These are phyloP conservation scores for Spermophilus dauricus DNA, from an alignment of 2,113 vertebrate genomes.

Conservation along the genomic window DNA sequence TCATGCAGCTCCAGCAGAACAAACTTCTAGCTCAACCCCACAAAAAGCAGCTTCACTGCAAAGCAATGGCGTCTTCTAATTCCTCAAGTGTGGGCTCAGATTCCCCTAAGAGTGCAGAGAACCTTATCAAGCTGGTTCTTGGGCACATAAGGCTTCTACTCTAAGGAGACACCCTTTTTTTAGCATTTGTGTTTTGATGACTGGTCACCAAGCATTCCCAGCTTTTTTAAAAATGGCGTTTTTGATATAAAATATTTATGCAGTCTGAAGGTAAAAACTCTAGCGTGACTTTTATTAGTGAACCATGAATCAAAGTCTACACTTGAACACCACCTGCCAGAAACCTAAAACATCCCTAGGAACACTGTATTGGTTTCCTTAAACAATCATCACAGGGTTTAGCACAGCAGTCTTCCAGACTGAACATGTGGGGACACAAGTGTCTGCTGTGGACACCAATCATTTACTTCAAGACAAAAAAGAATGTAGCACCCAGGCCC, in stretches of 20 bases:
- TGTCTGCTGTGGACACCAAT: background rate
- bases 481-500: background rate
- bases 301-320: background rate
- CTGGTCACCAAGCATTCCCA: background rate
- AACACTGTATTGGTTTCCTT: background rate
- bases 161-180: background rate
- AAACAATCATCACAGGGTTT: slow-evolving; percentile 21
- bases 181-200: background rate
- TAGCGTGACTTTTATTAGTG: background rate
- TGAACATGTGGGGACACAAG: background rate
- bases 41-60: background rate
- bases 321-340: background rate
- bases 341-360: slow-evolving; percentile 33
- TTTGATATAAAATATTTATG: slow-evolving; percentile 17
- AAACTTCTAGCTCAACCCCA: background rate
- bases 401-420: background rate
- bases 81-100: background rate
- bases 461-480: background rate
- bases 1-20: background rate
- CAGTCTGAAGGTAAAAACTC: background rate
- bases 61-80: background rate
- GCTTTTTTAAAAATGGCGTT: background rate
- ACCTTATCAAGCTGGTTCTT: background rate
- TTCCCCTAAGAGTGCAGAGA: background rate
- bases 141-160: background rate